These are phyloP conservation scores for Carterocephalus palaemon DNA, from an alignment of 2,888 invertebrate genomes.

Conservation along the genomic window DNA sequence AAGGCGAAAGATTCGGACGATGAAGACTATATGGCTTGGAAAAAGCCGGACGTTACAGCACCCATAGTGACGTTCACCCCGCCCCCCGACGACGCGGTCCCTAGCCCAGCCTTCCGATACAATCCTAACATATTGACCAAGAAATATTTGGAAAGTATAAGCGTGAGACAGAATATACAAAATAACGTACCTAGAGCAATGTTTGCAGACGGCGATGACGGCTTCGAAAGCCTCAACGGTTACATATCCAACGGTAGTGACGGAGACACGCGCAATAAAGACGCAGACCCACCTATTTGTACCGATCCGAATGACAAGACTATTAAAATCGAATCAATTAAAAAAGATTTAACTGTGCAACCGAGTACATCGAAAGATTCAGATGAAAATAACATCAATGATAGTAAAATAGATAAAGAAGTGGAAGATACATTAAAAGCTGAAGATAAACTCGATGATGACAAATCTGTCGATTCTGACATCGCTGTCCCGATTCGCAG, in stretches of 20 bases:
- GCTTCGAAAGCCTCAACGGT: conserved; percentile 91
- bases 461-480: conserved; percentile 58
- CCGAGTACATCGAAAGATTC: conserved; percentile 16
- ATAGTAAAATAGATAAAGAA: conserved; percentile 28
- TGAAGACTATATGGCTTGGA: conserved; percentile 73
- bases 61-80: conserved; percentile 72
- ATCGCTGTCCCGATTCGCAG: conserved; percentile 53
- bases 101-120: conserved; percentile 52
- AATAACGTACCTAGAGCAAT: conserved; percentile 47
- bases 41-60: conserved; percentile 58
- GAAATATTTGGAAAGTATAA: conserved; percentile 68
- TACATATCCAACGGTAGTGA: conserved; percentile 86
- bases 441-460: conserved; percentile 65
- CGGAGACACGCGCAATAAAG: conserved; percentile 49
- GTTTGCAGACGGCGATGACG: conserved; percentile 84
- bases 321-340: conserved; percentile 9
- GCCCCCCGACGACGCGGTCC: conserved; percentile 56
- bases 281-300: conserved; percentile 27
- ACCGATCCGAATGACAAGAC: conserved; percentile 18
- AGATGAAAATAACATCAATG: conserved; percentile 18
- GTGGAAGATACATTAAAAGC: conserved; percentile 15
- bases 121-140: conserved; percentile 65
- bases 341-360: conserved; percentile 14
- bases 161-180: conserved; percentile 53
- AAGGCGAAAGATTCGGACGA: conserved; percentile 73